These are phyloP conservation scores for Typhlomys cinereus DNA, from an alignment of 2,113 vertebrate genomes.

Conservation along the genomic window DNA sequence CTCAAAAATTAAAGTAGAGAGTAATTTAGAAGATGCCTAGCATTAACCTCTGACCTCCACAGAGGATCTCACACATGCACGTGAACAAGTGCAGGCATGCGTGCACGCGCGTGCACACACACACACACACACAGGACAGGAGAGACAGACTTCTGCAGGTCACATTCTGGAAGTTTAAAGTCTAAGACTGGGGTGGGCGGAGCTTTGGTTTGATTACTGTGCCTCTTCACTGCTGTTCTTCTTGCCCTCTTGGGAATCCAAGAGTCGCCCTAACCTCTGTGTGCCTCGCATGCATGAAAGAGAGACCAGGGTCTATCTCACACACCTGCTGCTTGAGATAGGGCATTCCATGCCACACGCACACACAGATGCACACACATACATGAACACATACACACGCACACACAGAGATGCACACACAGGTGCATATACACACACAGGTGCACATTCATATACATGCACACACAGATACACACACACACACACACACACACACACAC, in stretches of 20 bases:
- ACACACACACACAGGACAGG: neutral
- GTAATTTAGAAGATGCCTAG: neutral
- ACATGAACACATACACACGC: neutral
- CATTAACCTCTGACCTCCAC: neutral
- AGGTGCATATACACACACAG: no score
- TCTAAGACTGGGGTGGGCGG: neutral
- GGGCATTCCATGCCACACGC: neutral
- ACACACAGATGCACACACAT: accelerated
- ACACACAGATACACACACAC: no score
- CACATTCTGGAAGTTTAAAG: neutral
- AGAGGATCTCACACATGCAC: no score
- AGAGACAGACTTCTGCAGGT: neutral
- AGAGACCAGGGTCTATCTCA: accelerated
- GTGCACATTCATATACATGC: no score
- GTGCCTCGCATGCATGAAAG: accelerated
- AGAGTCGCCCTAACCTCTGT: accelerated
- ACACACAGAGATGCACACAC: no score
- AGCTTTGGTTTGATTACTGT: neutral
- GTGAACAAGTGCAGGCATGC: no score
- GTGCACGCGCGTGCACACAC: neutral
- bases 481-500: no score
- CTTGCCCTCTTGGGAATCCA: neutral
- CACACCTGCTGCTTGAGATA: neutral
- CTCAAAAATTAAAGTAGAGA: neutral
- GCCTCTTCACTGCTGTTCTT: neutral